Base-by-base conservation (phyloP, 1,140 invertebrate species). In the Papilio aristodemus region DNA sequence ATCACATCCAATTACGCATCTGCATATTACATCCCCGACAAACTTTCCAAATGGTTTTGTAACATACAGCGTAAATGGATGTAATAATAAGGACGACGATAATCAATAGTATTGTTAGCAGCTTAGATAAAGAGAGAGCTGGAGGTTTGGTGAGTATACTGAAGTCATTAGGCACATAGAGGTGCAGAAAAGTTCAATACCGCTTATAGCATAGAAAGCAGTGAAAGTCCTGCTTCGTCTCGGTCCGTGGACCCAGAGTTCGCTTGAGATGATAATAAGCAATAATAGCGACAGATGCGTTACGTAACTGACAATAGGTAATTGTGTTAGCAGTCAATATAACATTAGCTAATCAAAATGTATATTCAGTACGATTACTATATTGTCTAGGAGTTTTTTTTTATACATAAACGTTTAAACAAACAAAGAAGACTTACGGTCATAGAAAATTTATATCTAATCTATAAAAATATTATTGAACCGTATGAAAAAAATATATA, bases 91-190 rank as follows among this genome's bases (percentile, higher is more conserved):
- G 81, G 79, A 86, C 80, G 81, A 85, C 81, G 76, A 81, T 81
- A 83, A 86, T 82, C 76, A 82, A 81, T 78, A 73, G 81, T 71
- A 86, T 86, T 83, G 83, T 85, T 82, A 84, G 73, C 77, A 67
- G 70, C 73, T 80, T 80, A 78, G 81, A 87, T 81, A 89, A 89
- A 90, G 88, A 89, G 88, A 90, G 88, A 90, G 88, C 81, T 75
- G 72, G 39, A 73, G 70, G 64, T 78, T 68, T 64, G 39, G 37
- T 66, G 19, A 71, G 69, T 77, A 77, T 62, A 54, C 71, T 71
- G 78, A 74, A 74, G 70, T 77, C 74, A 76, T 80, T 79, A 78
- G 76, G 72, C 72, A 71, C 58, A 77, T 71, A 74, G 77, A 72
- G 69, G 74, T 77, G 72, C 69, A 76, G 58, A 82, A 81, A 83